Evolutionary conservation across 1,140 invertebrate genomes (phyloP), one percentile per base, ranked within the genome.

Genomic region (Eupeodes corollae): DNA sequence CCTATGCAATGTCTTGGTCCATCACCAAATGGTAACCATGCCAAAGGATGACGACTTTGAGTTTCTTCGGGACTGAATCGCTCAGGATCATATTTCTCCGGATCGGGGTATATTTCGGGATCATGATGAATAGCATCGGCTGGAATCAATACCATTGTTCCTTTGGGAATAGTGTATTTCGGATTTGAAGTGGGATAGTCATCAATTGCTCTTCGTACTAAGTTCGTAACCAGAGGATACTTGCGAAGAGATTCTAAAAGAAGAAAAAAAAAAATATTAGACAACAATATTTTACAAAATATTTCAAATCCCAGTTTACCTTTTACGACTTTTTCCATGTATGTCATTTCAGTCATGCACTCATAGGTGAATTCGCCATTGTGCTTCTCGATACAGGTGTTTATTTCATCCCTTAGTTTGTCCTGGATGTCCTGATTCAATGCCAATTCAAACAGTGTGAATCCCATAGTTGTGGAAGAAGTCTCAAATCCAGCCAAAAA

Each of bases 1-100:
- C 79, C 82, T 48, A 85, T 78, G 56, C 83, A 85, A 56, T 76
- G 79, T 3, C 82, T 69, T 3, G 77, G 77, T 16, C 83, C 83
- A 53, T 81, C 79, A 0, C 81, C 82, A 59, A 88, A 88, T 1
- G 84, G 77, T 37, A 86, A 56, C 56, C 75, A 83, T 10, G 69
- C 49, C 56, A 70, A 77, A 0, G 61, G 70, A 42, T 70, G 71
- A 35, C 79, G 66, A 6, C 57, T 54, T 14, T 59, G 57, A 1
- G 61, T 35, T 47, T 69, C 68, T 44, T 77, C 70, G 1, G 69
- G 54, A 10, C 55, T 64, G 47, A 80, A 82, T 39, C 80, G 57
- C 39, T 77, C 72, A 0, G 80, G 79, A 58, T 79, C 70, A 50
- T 78, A 82, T 15, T 59, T 53, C 6, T 78, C 69, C 1, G 80